Percentiles rank a stretch among this genome's conserved stretches.
phyloP scores from a whole-genome alignment of 2,113 vertebrate genomes.

The Coptodon rendalli region DNA sequence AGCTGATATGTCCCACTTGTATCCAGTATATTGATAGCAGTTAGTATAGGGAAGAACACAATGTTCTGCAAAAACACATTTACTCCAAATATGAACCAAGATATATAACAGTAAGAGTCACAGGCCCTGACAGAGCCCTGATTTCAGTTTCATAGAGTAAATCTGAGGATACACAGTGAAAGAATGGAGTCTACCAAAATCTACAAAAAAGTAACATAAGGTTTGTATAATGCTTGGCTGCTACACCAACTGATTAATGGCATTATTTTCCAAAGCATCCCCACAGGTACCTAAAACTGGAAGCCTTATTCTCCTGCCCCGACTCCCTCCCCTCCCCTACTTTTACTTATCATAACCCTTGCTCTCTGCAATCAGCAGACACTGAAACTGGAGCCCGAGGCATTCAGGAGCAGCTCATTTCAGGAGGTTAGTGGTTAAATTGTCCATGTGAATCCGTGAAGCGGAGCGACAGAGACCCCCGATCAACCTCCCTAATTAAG shows the following conservation, averaged over 20 bases:
- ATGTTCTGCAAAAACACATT: neutral
- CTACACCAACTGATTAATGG: neutral
- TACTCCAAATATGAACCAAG: neutral
- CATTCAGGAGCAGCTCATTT: constrained; percentile 72
- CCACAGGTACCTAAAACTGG: neutral
- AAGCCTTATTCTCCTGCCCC: neutral
- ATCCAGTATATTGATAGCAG: neutral
- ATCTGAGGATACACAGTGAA: neutral
- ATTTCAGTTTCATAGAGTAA: neutral
- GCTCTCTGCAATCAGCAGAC: constrained; percentile 33
- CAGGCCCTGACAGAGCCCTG: neutral
- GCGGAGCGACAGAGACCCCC: constrained; percentile 53
- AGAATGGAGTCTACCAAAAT: neutral
- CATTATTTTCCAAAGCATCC: neutral
- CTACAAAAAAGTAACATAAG: rapidly evolving
- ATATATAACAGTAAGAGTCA: neutral
- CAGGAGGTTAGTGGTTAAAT: constrained; percentile 78
- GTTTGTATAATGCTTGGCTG: neutral
- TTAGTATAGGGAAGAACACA: neutral
- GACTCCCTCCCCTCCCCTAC: neutral
- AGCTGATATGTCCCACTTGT: neutral
- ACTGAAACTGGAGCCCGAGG: constrained; percentile 70
- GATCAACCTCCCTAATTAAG: constrained; percentile 77
- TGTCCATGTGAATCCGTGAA: constrained; percentile 73
- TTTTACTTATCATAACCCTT: constrained; percentile 60